Base-by-base conservation (phyloP, 2,113 vertebrate species). In the Illadopsis cleaveri region DNA sequence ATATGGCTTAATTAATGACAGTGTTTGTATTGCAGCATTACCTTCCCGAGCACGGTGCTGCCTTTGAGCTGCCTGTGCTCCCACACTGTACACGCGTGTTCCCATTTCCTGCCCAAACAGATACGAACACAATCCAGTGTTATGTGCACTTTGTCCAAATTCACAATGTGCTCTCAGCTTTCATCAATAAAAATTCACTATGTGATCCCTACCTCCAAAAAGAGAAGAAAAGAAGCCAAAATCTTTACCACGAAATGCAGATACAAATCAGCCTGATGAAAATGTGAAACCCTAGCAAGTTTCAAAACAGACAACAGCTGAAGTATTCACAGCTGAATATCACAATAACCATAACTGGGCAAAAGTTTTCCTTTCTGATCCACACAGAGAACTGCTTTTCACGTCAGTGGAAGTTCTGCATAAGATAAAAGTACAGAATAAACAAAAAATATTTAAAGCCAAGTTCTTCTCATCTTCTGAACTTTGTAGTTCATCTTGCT, bases 1-100 rank as follows among this genome's bases (percentile, higher is more conserved):
- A 96, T 98, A 98, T 98, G 98, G 97, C 98, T 98, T 98, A 80
- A 89, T 96, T 71, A 95, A 86, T 93, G 89, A 82, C 6, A 85
- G 61, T 85, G 53, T 94, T 95, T 82, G 90, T 81, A 85, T 31
- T 58, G 92, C 97, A 96, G 84, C 68, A 85, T 35, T 89, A 82
- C 58, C 71, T 86, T 96, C 81, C 85, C 31, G 57, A 94, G 94
- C 75, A 94, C 37, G 24, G 83, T 40, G 28, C 66, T 90, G 38
- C 84, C 76, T 83, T 28, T 77, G 82, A 90, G 81, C 84, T 76
- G 53, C 61, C 54, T 18, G 33, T 82, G 80, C 35, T 93, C 68
- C 91, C 66, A 37, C 30, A 53, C 57, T 82, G 75, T 35, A 86
- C 47, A 76, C 9, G 8, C 35, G 57, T 15, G 35, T 84, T 95